phyloP scores from a whole-genome alignment of 2,113 vertebrate species.

The Cyprinodon brontotheroides region DNA sequence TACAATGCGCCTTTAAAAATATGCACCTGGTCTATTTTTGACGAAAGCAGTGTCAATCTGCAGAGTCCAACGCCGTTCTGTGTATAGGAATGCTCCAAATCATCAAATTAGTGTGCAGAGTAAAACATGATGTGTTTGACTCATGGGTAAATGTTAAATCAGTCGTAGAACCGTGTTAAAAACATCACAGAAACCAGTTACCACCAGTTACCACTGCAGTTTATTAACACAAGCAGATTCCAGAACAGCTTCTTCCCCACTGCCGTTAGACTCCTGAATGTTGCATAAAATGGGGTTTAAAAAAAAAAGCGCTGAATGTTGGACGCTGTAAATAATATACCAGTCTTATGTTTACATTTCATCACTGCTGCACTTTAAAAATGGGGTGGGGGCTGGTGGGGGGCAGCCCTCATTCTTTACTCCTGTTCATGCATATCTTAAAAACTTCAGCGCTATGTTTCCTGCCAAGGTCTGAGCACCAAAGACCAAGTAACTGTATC shows the following conservation, averaged over 20 bases:
- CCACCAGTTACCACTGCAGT: not conserved
- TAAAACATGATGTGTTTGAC: not conserved
- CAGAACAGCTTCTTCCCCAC: too few relatives aligned
- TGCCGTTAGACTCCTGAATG: too few relatives aligned
- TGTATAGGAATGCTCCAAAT: not conserved
- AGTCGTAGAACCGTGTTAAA: not conserved
- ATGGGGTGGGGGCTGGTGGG: too few relatives aligned
- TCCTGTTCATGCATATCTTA: too few relatives aligned
- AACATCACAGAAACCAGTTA: not conserved
- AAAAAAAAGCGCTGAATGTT: not conserved
- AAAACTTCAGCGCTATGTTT: too few relatives aligned
- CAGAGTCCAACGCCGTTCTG: not conserved
- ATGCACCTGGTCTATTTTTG: slow-evolving; percentile 13
- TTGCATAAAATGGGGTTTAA: not conserved
- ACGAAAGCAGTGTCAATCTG: slow-evolving; percentile 1
- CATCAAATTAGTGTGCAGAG: not conserved
- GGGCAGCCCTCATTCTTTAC: too few relatives aligned
- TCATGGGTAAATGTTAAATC: not conserved
- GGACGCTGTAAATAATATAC: too few relatives aligned
- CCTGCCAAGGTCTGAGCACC: too few relatives aligned
- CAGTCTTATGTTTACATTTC: too few relatives aligned
- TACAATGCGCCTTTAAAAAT: slow-evolving; percentile 10
- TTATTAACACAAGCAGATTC: not conserved
- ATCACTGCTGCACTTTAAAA: too few relatives aligned
- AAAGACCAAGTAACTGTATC: too few relatives aligned